phyloP scores from a whole-genome alignment of 2,888 invertebrate species.

The Ceraclea dissimilis region DNA sequence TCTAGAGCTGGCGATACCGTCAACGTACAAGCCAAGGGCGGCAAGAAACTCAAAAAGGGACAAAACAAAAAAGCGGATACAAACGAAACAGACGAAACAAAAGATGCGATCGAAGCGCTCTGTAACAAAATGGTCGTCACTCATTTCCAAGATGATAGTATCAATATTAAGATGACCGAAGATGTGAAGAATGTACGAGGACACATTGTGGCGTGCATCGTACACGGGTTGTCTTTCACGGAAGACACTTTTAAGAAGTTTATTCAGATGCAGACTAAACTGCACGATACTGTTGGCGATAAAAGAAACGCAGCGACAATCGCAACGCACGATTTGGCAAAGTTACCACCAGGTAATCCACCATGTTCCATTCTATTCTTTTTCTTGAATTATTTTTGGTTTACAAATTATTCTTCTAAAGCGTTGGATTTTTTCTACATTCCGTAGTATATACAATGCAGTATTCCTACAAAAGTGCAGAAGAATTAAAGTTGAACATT shows the following conservation, averaged over 20 bases:
- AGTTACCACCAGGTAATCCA: conserved; percentile 48
- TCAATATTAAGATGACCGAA: conserved; percentile 47
- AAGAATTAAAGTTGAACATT: no score
- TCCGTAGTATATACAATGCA: no score
- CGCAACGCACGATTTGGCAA: conserved; percentile 72
- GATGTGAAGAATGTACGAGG: conserved; percentile 57
- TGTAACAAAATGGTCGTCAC: conserved; percentile 30
- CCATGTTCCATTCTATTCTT: background rate
- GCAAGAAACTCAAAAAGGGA: conserved; percentile 34
- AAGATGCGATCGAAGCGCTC: conserved; percentile 25
- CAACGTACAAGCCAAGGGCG: conserved; percentile 32
- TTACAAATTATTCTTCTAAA: no score
- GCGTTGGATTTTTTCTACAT: no score
- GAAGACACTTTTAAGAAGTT: conserved; percentile 64
- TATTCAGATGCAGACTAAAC: conserved; percentile 69
- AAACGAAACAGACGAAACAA: conserved; percentile 28
- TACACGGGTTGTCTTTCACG: conserved; percentile 56
- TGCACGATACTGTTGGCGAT: conserved; percentile 68
- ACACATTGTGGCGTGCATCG: conserved; percentile 65
- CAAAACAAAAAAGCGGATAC: conserved; percentile 36
- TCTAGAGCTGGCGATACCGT: conserved; percentile 34
- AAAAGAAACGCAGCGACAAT: conserved; percentile 73
- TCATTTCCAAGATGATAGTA: conserved; percentile 44
- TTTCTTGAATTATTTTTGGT: no score
- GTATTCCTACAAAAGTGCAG: no score